A percentile compares a stretch with the other conserved stretches of the same genome.
Conservation (phyloP, 2,797 vertebrate species). For the Catamblyrhynchus diadema region DNA sequence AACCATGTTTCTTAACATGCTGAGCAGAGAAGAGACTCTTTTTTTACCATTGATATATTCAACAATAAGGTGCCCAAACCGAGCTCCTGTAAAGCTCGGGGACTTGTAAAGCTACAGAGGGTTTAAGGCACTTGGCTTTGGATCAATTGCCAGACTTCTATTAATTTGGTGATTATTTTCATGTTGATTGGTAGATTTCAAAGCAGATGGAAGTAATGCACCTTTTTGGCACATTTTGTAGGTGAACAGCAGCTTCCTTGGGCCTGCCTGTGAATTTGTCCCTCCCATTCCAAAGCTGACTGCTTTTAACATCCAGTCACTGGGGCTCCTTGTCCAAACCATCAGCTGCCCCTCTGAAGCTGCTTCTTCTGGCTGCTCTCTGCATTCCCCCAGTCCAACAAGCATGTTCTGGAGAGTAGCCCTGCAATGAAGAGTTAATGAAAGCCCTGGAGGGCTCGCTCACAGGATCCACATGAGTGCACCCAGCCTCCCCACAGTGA, state of each 20-base stretch:
- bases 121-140: neutral
- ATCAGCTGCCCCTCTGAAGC: neutral
- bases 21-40: neutral
- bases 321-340: neutral
- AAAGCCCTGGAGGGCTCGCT: neutral
- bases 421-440: neutral
- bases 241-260: neutral
- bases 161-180: neutral
- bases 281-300: neutral
- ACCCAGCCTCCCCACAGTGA: neutral
- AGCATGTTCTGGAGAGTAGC: neutral
- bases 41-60: neutral
- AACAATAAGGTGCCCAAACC: neutral
- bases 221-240: neutral
- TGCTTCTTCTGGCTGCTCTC: accelerated
- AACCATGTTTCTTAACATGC: neutral
- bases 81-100: neutral
- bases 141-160: neutral
- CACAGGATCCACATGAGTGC: neutral
- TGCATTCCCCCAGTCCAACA: neutral
- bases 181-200: neutral
- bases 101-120: neutral
- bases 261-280: neutral
- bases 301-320: neutral
- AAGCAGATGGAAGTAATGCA: neutral